Conservation (phyloP, 2,888 invertebrate species). For the Spodoptera exigua region DNA sequence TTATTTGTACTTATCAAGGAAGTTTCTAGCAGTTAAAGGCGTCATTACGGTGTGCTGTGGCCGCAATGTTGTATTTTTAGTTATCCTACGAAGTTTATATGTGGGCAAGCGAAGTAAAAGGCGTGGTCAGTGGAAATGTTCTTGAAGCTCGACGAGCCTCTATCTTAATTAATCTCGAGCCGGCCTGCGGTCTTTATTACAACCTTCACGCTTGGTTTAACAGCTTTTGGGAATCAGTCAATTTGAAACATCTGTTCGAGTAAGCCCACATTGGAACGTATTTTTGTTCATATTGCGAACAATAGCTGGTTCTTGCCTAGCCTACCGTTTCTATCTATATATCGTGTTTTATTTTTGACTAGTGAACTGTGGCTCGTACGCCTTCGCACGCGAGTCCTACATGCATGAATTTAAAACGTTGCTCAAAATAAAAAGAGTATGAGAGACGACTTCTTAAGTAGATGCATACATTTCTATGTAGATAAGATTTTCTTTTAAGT, state of each 20-base stretch:
- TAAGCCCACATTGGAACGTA: conserved; percentile 52
- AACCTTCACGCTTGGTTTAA: conserved; percentile 79
- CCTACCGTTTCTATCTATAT: conserved; percentile 25
- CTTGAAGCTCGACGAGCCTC: conserved; percentile 68
- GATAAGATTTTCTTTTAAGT: conserved; percentile 25
- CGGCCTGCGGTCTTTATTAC: conserved; percentile 78
- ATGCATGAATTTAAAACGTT: conserved; percentile 45
- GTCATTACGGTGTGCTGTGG: conserved; percentile 19
- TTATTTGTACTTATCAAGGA: conserved; percentile 14
- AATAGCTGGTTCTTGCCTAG: conserved; percentile 33
- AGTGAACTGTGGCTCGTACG: conserved; percentile 32
- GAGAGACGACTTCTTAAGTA: conserved; percentile 19
- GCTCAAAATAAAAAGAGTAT: conserved; percentile 23
- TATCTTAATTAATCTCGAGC: conserved; percentile 83
- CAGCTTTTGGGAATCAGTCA: conserved; percentile 78
- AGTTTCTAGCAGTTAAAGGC: conserved; percentile 32
- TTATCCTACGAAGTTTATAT: conserved; percentile 34
- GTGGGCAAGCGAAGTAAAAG: conserved; percentile 67
- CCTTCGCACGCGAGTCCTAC: conserved; percentile 39
- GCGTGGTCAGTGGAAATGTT: conserved; percentile 73
- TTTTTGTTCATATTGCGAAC: conserved; percentile 54
- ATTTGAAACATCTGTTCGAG: conserved; percentile 73
- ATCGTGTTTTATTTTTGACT: conserved; percentile 44
- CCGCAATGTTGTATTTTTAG: conserved; percentile 26
- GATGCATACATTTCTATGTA: conserved; percentile 15